A percentile compares a stretch with the other conserved stretches of the same genome.
phyloP scores from a whole-genome alignment of 64 coral and sea anemone genomes.

The Montipora foliosa region DNA sequence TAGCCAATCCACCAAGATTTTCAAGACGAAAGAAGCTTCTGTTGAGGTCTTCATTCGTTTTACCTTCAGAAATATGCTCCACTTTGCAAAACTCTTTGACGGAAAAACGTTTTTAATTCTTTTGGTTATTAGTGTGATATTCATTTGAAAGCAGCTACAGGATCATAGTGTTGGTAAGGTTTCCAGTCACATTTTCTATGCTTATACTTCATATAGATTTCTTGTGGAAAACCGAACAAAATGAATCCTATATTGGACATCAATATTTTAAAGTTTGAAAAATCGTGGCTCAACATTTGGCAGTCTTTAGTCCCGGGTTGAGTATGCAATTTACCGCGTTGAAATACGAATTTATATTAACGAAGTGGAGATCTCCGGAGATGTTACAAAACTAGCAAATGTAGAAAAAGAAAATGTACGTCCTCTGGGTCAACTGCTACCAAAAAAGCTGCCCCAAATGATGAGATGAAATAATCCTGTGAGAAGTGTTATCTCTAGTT shows the following conservation, averaged over 20 bases:
- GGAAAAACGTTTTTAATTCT: background rate
- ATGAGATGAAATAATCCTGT: slow-evolving; percentile 8
- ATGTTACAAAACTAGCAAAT: background rate
- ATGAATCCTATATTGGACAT: too few species aligned
- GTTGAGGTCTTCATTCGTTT: too few species aligned
- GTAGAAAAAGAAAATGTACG: background rate
- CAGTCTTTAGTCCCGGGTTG: too few species aligned
- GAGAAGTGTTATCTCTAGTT: slow-evolving; percentile 18
- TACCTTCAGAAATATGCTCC: too few species aligned
- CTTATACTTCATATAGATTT: background rate
- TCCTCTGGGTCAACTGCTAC: background rate
- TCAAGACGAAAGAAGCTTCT: too few species aligned
- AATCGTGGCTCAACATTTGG: too few species aligned
- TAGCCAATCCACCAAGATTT: too few species aligned
- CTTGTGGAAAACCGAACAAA: too few species aligned
- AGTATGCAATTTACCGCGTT: too few species aligned
- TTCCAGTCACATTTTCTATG: background rate
- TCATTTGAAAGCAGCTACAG: background rate
- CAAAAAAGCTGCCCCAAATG: slow-evolving; percentile 6
- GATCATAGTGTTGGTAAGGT: background rate
- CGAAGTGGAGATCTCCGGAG: background rate
- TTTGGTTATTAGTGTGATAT: background rate
- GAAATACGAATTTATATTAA: too few species aligned
- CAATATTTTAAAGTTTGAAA: too few species aligned
- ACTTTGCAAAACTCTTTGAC: too few species aligned